Evolutionary conservation across 2,888 invertebrate genomes (phyloP), one percentile per base, ranked within the genome.

Genomic region (Auanema sp.): DNA sequence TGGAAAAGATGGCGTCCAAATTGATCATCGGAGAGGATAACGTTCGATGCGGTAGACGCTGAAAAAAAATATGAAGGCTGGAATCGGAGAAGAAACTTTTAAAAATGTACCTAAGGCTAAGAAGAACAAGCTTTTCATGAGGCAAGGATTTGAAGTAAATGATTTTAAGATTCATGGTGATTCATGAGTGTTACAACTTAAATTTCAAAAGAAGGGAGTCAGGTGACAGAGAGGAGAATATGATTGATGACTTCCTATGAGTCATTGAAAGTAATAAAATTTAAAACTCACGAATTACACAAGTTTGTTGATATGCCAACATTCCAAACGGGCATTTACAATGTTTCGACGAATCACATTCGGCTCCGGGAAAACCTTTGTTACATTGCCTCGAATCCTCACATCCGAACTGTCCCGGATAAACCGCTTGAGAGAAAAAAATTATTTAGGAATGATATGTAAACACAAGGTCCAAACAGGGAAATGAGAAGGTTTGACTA

Each of bases 301-400:
- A 82, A 24, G 78, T 78, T 55, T 77, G 74, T 51, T 72, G 72
- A 16, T 60, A 63, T n/a, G 77, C 70, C 6, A 71, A 41, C 58
- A 78, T 70, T 3, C 79, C 77, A n/a, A 65, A 65, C 18, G 80
- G 82, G 52, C 83, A 83, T 12, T 68, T 69, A 62, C 83, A 83
- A 42, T 60, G 59, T 10, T 73, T 57, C 21, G 69, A 61, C 18
- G 64, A 59, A 53, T 75, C 71, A 64, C 81, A 81, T 21, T 74
- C 67, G 8, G 79, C 72, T 12, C 78, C 80, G 5, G 80, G 79
- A 55, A 74, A 80, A 12, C 75, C 77, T 50, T 73, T 69, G 52
- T 68, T 68, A 60, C 81, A 81, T 58, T 81, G 81, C 10, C 77
- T 65, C 10, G 71, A 59, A 57, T 81, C 81, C 42, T 76, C 72